Evolutionary conservation across 53 echinoderm and acorn worm species (phyloP).

Genomic region (Pentamera pediparva): DNA sequence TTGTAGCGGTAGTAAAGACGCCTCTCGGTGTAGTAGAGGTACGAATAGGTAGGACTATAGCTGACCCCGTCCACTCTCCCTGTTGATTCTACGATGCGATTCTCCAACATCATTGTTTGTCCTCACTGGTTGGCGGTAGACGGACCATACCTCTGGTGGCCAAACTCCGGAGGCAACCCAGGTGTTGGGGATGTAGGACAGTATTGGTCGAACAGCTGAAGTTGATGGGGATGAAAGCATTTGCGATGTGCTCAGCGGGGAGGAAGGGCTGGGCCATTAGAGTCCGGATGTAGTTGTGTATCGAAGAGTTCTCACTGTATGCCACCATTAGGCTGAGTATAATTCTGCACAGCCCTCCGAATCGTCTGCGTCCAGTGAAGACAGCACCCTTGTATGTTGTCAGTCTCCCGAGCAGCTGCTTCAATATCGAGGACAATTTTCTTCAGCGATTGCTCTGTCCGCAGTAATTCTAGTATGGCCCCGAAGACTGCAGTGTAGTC

Average conservation of each 20-base stretch:
- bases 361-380: slow-evolving; percentile 12
- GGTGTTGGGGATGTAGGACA: not conserved
- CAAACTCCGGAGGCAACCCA: not conserved
- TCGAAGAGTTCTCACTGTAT: not conserved
- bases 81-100: not conserved
- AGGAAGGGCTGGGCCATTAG: slow-evolving; percentile 23
- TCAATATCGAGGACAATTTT: slow-evolving; percentile 45
- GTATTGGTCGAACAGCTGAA: not conserved
- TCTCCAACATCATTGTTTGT: not conserved
- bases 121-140: not conserved
- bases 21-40: not conserved
- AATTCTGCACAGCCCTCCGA: slow-evolving; percentile 14
- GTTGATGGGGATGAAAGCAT: not conserved
- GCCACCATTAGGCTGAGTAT: not conserved
- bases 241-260: slow-evolving; percentile 20
- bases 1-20: too few relatives aligned
- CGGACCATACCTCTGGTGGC: not conserved
- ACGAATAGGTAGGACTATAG: not conserved
- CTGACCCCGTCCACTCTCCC: not conserved
- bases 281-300: not conserved
- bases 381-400: not conserved
- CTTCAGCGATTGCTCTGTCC: not conserved
- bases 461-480: too few relatives aligned
- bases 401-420: slow-evolving; percentile 9
- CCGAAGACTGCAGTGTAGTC: slow-evolving; percentile 37